Evolutionary conservation across 2,888 invertebrate species (phyloP).

Genomic region (Therioaphis trifolii): DNA sequence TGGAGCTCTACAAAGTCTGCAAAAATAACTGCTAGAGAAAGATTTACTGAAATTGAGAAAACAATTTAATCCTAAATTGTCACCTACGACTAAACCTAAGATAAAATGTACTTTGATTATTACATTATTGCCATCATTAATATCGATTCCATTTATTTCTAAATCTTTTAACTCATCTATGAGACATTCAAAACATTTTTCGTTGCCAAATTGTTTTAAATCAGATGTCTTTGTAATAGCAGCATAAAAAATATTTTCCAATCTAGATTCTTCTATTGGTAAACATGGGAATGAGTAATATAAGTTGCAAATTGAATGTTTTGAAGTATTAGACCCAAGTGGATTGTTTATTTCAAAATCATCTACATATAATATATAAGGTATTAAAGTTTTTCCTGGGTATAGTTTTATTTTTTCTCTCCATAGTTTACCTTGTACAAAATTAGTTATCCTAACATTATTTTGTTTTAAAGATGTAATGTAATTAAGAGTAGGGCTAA

Average conservation of each 20-base stretch:
- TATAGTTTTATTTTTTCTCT: slow-evolving; percentile 12
- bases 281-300: slow-evolving; percentile 27
- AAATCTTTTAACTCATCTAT: slow-evolving; percentile 16
- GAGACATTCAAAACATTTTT: slow-evolving; percentile 25
- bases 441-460: neutral
- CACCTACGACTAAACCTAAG: slow-evolving; percentile 22
- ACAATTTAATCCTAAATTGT: too few relatives aligned
- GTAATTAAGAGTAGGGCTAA: neutral
- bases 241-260: slow-evolving; percentile 33
- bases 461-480: neutral
- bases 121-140: neutral
- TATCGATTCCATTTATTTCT: neutral
- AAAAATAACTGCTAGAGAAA: too few relatives aligned
- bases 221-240: neutral
- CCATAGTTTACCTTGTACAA: slow-evolving; percentile 22
- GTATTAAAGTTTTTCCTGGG: slow-evolving; percentile 5
- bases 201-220: slow-evolving; percentile 11
- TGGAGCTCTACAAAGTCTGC: too few relatives aligned
- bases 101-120: neutral
- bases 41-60: slow-evolving; percentile 28
- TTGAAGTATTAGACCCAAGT: slow-evolving; percentile 17
- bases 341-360: too few relatives aligned
- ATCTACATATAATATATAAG: too few relatives aligned
- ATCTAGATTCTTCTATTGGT: slow-evolving; percentile 19
- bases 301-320: slow-evolving; percentile 26